Conservation (phyloP, 1,140 invertebrate genomes). For the Subanguina moxae region DNA sequence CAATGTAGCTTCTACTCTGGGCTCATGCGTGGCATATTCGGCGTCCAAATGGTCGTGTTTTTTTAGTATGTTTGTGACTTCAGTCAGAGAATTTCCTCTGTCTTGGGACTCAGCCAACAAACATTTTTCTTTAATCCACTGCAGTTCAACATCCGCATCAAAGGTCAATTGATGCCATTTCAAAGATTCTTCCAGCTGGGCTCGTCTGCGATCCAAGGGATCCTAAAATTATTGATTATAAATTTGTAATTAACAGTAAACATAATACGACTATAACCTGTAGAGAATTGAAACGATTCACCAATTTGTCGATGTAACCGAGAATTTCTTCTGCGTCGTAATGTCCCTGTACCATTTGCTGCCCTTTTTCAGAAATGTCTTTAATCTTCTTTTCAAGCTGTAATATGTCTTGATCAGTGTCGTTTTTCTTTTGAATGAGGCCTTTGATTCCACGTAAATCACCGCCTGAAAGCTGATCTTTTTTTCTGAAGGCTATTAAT, state of each 20-base stretch:
- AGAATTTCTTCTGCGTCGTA: constrained; percentile 83
- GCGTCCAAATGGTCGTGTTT: constrained; percentile 84
- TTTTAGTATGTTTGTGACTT: constrained; percentile 83
- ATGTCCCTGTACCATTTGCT: constrained; percentile 85
- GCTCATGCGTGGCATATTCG: constrained; percentile 76
- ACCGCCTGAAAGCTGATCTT: constrained; percentile 63
- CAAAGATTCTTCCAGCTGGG: constrained; percentile 77
- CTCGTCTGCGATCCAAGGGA: constrained; percentile 66
- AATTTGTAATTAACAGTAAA: not conserved
- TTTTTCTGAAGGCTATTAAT: too few relatives aligned
- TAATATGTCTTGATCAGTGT: constrained; percentile 74
- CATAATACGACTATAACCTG: constrained; percentile 3
- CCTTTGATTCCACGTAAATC: constrained; percentile 83
- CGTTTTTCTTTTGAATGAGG: constrained; percentile 77
- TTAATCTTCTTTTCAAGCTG: constrained; percentile 74
- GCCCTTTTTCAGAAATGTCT: constrained; percentile 73
- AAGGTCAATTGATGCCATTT: constrained; percentile 88
- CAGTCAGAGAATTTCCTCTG: constrained; percentile 73
- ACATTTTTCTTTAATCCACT: constrained; percentile 86
- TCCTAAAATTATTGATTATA: constrained; percentile 46
- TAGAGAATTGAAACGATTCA: constrained; percentile 62
- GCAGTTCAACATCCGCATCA: constrained; percentile 83
- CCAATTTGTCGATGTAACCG: constrained; percentile 72
- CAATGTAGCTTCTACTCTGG: constrained; percentile 76
- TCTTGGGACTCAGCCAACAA: constrained; percentile 73